Conservation (phyloP, 1,140 invertebrate genomes). For the Plodia interpunctella region DNA sequence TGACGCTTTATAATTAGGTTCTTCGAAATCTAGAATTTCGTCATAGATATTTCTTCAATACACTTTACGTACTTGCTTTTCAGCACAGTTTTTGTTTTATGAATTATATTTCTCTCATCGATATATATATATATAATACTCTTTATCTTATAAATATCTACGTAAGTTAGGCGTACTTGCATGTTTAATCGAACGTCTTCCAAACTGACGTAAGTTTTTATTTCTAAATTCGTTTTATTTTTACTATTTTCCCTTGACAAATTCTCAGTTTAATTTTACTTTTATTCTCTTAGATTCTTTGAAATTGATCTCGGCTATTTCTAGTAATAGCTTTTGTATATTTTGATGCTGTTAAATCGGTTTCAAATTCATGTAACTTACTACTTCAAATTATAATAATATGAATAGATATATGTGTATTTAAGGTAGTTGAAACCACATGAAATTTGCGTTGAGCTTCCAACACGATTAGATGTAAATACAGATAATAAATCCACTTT, state of each 20-base stretch:
- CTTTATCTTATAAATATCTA: constrained; percentile 34
- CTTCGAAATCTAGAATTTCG: constrained; percentile 69
- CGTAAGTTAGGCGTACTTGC: constrained; percentile 65
- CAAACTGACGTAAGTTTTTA: constrained; percentile 68
- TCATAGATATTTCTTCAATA: constrained; percentile 58
- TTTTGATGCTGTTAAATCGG: constrained; percentile 3
- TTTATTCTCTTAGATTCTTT: neutral
- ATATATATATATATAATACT: constrained; percentile 31
- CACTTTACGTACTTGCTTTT: constrained; percentile 58
- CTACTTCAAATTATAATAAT: constrained; percentile 27
- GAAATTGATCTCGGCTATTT: neutral
- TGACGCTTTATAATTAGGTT: constrained; percentile 76
- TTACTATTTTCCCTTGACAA: constrained; percentile 14
- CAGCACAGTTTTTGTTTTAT: constrained; percentile 48
- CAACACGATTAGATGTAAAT: constrained; percentile 76
- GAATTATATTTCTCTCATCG: constrained; percentile 36
- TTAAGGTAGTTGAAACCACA: constrained; percentile 59
- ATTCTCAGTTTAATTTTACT: constrained; percentile 19
- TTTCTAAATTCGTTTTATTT: constrained; percentile 19
- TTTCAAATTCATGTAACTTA: constrained; percentile 20
- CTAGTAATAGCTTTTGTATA: neutral
- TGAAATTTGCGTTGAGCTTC: constrained; percentile 75
- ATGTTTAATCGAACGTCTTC: constrained; percentile 73
- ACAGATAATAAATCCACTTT: constrained; percentile 49
- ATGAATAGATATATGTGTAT: constrained; percentile 29